Evolutionary conservation across 2,888 invertebrate species (phyloP).

Genomic region (Dicycla oo): DNA sequence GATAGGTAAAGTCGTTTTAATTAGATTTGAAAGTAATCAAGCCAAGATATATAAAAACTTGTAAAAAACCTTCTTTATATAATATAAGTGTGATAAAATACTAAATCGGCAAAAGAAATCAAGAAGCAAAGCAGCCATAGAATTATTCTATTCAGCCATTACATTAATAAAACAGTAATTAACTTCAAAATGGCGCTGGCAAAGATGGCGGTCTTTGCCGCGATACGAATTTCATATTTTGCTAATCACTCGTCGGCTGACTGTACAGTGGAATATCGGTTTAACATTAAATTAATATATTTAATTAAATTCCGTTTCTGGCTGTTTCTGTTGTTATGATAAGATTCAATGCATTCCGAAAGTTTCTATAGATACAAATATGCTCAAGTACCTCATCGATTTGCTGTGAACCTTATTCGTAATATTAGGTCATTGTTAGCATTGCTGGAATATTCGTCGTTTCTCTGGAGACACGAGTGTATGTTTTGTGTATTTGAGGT

Average conservation of each 20-base stretch:
- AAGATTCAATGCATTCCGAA: conserved; percentile 65
- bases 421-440: conserved; percentile 41
- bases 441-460: conserved; percentile 28
- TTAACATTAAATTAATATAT: conserved; percentile 72
- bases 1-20: conserved; percentile 10
- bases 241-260: conserved; percentile 59
- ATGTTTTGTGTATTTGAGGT: conserved; percentile 31
- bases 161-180: conserved; percentile 44
- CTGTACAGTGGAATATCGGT: conserved; percentile 62
- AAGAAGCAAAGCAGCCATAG: neutral
- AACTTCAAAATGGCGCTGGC: conserved; percentile 29
- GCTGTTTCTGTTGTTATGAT: conserved; percentile 62
- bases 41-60: neutral
- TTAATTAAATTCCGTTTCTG: conserved; percentile 77
- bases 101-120: neutral
- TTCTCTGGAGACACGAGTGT: conserved; percentile 23
- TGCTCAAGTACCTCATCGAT: conserved; percentile 49
- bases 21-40: conserved; percentile 12
- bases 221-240: conserved; percentile 75
- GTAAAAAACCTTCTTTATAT: neutral
- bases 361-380: conserved; percentile 53
- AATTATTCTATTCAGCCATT: conserved; percentile 16
- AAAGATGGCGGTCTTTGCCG: conserved; percentile 33
- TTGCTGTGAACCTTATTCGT: conserved; percentile 28
- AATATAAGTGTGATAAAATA: neutral